Base-by-base conservation (phyloP, 2,113 vertebrate species). In the Miniopterus natalensis region DNA sequence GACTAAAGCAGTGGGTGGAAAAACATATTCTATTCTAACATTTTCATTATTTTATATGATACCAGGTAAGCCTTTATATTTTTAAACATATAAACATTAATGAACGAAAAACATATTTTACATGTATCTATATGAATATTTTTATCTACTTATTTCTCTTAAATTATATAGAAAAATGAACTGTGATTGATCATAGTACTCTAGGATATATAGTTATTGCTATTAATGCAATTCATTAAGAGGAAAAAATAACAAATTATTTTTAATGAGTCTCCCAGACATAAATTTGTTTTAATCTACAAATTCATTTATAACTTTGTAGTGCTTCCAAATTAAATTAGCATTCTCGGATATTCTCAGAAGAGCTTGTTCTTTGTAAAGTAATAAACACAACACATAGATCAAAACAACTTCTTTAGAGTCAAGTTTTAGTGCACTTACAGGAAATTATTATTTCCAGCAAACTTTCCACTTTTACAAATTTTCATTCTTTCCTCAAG, bases 211-310 rank as follows among this genome's bases (percentile, higher is more conserved):
- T 97, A 97, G 86, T 97, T 94, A 97, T 97, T 98, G 70, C 95
- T 98, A 96, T 98, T 98, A 98, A 97, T 98, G 93, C 42, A 93
- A 96, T 97, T 97, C 96, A 98, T 98, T 98, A 98, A 95, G 63
- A 94, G 75, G 45, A 81, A 98, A 98, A 98, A 98, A 97, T 95
- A 98, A 97, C 92, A 97, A 97, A 98, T 98, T 92, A 96, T 45
- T 96, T 95, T 94, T 98, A 98, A 97, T 98, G 92, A 98, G 65
- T 74, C 47, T 97, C 94, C 96, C 51, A 98, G 97, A 90, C 84
- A 97, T 96, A 95, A 94, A 98, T 98, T 98, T 92, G 81, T 96
- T 97, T 95, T 95, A 95, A 94, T 97, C 66, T 94, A n/a, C 45
- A 78, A 96, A 73, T 75, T 98, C 66, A 85, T 98, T 98, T 96